Evolutionary conservation across 2,888 invertebrate species (phyloP), one percentile per base, ranked within the genome.

Genomic region (Imbricaverruca yamaguchii): DNA sequence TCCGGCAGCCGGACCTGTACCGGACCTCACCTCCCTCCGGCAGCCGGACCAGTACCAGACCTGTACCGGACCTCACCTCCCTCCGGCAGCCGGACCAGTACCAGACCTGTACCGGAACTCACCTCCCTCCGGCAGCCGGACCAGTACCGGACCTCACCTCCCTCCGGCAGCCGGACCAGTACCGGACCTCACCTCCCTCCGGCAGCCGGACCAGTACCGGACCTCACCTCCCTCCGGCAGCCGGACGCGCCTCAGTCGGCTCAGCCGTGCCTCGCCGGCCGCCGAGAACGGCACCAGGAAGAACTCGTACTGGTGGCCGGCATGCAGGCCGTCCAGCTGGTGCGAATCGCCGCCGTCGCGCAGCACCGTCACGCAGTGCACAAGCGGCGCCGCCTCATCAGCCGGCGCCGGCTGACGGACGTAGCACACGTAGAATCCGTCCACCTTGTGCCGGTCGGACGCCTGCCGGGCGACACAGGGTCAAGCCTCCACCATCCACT

Each of bases 361-460:
- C 74, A 74, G 74, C 55, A 74, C 74, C 21, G 74, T 74, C 18
- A 21, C 74, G 7, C 67, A 25, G 25, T 11, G 67, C 25, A 67
- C 11, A 1, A 25, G 4, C 11, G 59, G 59, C 59, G 59, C 59
- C 59, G 13, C 18, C 18, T 18, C 53, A 18, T 53, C 74, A 10
- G 8, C 74, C 6, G 74, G 9, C 21, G 21, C 6, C 53, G 74
- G 74, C 13, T 12, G 55, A 3, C 15, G 74, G 21, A 74, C 55
- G 74, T 74, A 74, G 74, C 74, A 55, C 53, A 74, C 23, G 74
- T 74, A 74, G 53, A 74, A 55, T 21, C 74, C 74, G 74, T 74
- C 55, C 53, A 74, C 74, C n/a, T 18, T 21, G 1, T 21, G 53
- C 74, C 74, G 74, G 53, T 74, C 55, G 8, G 53, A 74, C 10